phyloP scores from a whole-genome alignment of 2,113 vertebrate species.

The Panurus biarmicus region DNA sequence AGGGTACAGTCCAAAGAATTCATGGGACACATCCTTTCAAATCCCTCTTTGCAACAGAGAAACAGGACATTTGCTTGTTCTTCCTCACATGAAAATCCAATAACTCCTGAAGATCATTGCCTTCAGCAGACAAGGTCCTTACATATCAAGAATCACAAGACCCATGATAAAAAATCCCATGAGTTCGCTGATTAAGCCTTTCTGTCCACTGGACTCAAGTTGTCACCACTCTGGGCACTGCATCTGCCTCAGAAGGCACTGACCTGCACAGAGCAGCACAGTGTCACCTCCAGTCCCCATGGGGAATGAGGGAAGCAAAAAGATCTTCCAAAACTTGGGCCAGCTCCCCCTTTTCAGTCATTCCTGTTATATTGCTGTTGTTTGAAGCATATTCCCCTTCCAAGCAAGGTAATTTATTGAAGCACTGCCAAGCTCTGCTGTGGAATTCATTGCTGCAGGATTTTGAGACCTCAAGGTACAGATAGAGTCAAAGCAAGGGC shows the following conservation, averaged over 20 bases:
- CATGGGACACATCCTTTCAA: not conserved
- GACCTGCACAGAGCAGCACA: not conserved
- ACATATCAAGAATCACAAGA: slow-evolving; percentile 22
- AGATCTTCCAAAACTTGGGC: not conserved
- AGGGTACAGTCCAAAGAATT: not conserved
- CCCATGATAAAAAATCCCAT: not conserved
- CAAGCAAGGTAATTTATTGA: not conserved
- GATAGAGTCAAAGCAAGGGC: not conserved
- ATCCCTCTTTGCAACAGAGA: not conserved
- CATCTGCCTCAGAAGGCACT: fast-evolving
- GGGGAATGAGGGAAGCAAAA: not conserved
- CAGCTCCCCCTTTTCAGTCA: not conserved
- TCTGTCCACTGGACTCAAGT: not conserved
- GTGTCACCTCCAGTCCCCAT: fast-evolving
- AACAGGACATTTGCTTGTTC: not conserved
- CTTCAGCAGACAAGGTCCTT: not conserved
- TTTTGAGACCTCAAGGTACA: not conserved
- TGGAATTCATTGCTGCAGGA: not conserved
- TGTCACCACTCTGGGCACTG: fast-evolving
- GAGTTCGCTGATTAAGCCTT: not conserved
- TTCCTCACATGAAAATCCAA: not conserved
- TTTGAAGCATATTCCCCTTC: not conserved
- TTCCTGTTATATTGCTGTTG: not conserved
- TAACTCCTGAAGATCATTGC: not conserved
- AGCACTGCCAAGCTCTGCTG: not conserved